A percentile compares a stretch with the other conserved stretches of the same genome.
Evolutionary conservation across 1,140 invertebrate species (phyloP).

Genomic region (Drosophila burlai): DNA sequence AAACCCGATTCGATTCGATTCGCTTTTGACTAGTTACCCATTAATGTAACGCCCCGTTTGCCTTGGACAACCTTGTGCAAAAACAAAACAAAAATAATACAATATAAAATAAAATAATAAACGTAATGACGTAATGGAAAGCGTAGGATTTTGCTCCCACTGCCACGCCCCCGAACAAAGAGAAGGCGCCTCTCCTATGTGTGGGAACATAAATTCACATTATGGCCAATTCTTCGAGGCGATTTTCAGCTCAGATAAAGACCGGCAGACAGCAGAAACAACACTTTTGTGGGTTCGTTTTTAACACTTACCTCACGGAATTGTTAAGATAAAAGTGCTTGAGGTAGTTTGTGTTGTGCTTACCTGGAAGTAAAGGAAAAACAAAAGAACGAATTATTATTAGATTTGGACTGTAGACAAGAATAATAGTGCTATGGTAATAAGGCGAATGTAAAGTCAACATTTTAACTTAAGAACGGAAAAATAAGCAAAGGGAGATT

Average conservation of each 20-base stretch:
- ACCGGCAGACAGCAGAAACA: constrained; percentile 24
- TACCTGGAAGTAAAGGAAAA: constrained; percentile 60
- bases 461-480: not conserved
- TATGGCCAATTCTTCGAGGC: constrained; percentile 73
- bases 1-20: constrained; percentile 24
- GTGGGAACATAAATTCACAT: constrained; percentile 67
- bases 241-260: constrained; percentile 57
- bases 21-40: constrained; percentile 65
- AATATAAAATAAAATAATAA: constrained; percentile 23
- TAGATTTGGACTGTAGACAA: constrained; percentile 41
- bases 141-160: constrained; percentile 67
- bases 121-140: constrained; percentile 74
- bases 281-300: constrained; percentile 46
- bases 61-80: constrained; percentile 81
- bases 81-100: constrained; percentile 10
- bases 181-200: constrained; percentile 30
- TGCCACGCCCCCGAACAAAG: constrained; percentile 54
- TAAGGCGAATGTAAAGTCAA: constrained; percentile 29
- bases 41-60: constrained; percentile 81
- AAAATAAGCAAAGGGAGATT: not conserved
- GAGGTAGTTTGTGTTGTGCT: constrained; percentile 43
- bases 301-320: constrained; percentile 59
- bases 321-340: constrained; percentile 66
- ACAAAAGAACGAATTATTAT: constrained; percentile 43
- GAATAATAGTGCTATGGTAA: constrained; percentile 39